Evolutionary conservation across 2,113 vertebrate genomes (phyloP).

Genomic region (Scomber scombrus): DNA sequence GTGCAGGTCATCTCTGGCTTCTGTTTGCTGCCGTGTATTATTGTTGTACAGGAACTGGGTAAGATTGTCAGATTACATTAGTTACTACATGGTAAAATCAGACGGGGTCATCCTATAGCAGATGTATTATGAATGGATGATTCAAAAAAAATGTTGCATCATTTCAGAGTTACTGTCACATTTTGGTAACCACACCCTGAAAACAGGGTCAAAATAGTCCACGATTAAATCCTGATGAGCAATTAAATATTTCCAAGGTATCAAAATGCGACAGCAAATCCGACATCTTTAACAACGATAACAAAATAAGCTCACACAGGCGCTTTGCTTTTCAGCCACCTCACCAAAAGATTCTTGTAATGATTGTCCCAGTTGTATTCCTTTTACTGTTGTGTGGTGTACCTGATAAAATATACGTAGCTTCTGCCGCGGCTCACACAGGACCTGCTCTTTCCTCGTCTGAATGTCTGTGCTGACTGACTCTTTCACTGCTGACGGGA

Average conservation of each 20-base stretch:
- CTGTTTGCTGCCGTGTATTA: constrained; percentile 97
- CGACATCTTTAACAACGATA: neutral
- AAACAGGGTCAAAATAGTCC: neutral
- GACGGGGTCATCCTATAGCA: neutral
- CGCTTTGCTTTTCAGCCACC: constrained; percentile 28
- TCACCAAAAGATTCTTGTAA: constrained; percentile 9
- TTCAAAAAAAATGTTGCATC: neutral
- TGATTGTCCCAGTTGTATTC: constrained; percentile 7
- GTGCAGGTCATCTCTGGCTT: constrained; percentile 96
- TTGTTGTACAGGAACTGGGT: constrained; percentile 96
- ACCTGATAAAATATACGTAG: constrained; percentile 99
- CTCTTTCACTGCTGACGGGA: constrained; percentile 92
- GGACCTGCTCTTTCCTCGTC: constrained; percentile 92
- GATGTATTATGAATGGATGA: constrained; percentile 19
- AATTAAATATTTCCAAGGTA: neutral
- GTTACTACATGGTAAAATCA: constrained; percentile 18
- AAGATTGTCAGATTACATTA: constrained; percentile 28
- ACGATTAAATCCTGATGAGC: neutral
- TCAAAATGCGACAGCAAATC: constrained; percentile 22
- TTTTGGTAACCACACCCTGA: neutral
- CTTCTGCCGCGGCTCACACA: constrained; percentile 94
- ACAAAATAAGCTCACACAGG: neutral
- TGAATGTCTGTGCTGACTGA: constrained; percentile 92
- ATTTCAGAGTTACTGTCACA: constrained; percentile 21
- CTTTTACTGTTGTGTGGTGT: constrained; percentile 26